A percentile compares a stretch with the other conserved stretches of the same genome.
phyloP scores from a whole-genome alignment of 2,797 vertebrate genomes.

The Sparidentex hasta region DNA sequence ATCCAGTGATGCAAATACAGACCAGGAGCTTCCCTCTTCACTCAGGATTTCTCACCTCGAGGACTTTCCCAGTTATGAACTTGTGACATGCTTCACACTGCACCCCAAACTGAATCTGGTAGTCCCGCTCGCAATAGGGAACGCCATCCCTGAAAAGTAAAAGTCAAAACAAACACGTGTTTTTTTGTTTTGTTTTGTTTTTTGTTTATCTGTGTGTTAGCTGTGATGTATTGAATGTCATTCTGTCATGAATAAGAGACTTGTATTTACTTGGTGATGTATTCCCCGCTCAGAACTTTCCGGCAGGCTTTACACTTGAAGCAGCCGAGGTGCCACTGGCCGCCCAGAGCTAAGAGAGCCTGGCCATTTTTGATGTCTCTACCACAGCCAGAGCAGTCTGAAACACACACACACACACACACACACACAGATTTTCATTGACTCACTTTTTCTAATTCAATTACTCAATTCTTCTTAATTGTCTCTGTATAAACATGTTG shows the following conservation, averaged over 20 bases:
- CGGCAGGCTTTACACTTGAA: constrained; percentile 95
- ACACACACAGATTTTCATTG: background rate
- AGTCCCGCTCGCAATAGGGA: constrained; percentile 97
- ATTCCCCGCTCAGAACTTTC: constrained; percentile 93
- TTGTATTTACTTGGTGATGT: constrained; percentile 96
- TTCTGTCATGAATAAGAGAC: background rate
- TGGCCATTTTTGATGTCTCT: constrained; percentile 97
- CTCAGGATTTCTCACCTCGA: constrained; percentile 88
- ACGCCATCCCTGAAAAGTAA: constrained; percentile 89
- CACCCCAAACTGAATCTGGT: constrained; percentile 94
- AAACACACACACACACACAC: constrained; percentile 60
- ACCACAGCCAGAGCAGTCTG: constrained; percentile 94
- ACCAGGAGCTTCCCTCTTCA: background rate
- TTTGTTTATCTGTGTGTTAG: background rate
- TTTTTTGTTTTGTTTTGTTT: too few species aligned
- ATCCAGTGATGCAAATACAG: background rate
- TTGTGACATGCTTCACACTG: constrained; percentile 94
- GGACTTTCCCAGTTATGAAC: constrained; percentile 97
- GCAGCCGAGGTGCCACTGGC: constrained; percentile 97
- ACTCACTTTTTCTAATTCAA: too few species aligned
- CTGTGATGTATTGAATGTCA: background rate
- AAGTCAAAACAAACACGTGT: background rate
- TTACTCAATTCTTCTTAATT: background rate
- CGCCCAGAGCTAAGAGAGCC: constrained; percentile 92
- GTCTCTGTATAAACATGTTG: background rate